Evolutionary conservation across 2,888 invertebrate species (phyloP).

Genomic region (Pseudococcus longispinus): DNA sequence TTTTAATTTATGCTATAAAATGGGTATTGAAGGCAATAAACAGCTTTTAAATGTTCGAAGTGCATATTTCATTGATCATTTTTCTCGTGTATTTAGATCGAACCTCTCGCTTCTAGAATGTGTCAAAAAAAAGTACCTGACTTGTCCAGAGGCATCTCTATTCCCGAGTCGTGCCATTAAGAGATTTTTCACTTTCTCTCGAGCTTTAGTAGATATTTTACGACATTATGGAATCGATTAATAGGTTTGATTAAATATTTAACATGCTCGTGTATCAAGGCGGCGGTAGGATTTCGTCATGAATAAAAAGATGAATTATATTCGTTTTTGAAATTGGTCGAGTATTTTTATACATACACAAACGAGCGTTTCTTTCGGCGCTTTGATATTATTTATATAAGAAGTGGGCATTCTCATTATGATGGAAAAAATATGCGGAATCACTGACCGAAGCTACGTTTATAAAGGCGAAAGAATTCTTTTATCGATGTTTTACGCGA

Average conservation of each 20-base stretch:
- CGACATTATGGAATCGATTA: conserved; percentile 11
- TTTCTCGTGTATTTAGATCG: not conserved
- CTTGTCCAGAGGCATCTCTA: not conserved
- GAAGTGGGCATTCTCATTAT: not conserved
- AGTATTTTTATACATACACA: not conserved
- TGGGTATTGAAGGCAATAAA: too few species aligned
- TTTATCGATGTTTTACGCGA: not conserved
- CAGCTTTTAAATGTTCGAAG: too few species aligned
- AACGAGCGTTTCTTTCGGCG: not conserved
- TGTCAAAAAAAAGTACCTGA: not conserved
- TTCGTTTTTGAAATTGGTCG: not conserved
- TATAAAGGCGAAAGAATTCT: not conserved
- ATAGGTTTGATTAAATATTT: not conserved
- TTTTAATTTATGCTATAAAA: too few species aligned
- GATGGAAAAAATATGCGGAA: not conserved
- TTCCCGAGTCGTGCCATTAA: not conserved
- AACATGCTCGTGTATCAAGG: not conserved
- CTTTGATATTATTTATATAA: not conserved
- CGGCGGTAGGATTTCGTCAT: not conserved
- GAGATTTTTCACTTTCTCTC: conserved; percentile 29
- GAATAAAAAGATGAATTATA: not conserved
- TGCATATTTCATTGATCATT: not conserved
- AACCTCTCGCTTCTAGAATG: not conserved
- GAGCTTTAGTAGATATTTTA: not conserved
- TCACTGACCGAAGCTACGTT: not conserved